These are phyloP conservation scores for Psilopsiagon aurifrons DNA, from an alignment of 2,113 vertebrate species.

Conservation along the genomic window DNA sequence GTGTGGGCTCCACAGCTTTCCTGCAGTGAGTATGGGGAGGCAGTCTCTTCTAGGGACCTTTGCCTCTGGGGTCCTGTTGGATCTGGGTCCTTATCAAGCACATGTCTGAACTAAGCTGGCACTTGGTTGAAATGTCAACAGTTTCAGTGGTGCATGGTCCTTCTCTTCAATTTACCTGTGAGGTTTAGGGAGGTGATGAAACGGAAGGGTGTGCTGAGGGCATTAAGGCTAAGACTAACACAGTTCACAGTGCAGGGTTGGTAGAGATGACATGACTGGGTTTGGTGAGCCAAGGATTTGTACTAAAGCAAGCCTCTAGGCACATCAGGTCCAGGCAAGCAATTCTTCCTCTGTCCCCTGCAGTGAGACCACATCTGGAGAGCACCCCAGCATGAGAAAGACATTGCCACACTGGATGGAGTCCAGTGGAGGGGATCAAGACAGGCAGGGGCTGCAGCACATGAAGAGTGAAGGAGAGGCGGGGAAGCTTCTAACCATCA, in stretches of 20 bases:
- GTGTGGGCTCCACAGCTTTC: background rate
- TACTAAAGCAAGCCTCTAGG: background rate
- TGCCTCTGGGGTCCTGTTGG: background rate
- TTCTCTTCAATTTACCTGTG: background rate
- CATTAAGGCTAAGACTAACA: background rate
- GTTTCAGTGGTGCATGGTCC: background rate
- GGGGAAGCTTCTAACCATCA: background rate
- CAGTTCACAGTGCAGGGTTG: fast-evolving
- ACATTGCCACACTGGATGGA: background rate
- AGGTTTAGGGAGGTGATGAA: background rate
- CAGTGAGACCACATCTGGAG: background rate
- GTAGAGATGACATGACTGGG: background rate
- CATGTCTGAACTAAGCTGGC: background rate
- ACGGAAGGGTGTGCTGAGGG: background rate
- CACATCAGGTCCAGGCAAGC: background rate
- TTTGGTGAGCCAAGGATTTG: background rate
- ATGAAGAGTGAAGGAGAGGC: background rate
- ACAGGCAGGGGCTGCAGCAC: fast-evolving
- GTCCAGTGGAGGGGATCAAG: background rate
- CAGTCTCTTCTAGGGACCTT: background rate
- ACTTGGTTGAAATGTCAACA: background rate
- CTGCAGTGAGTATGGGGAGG: background rate
- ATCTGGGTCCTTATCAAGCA: background rate
- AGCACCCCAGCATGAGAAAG: background rate
- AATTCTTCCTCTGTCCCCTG: background rate